Percentiles rank a stretch among this genome's conserved stretches.
These are phyloP conservation scores for Dryobotodes eremita DNA, from an alignment of 2,888 invertebrate genomes.

Conservation along the genomic window DNA sequence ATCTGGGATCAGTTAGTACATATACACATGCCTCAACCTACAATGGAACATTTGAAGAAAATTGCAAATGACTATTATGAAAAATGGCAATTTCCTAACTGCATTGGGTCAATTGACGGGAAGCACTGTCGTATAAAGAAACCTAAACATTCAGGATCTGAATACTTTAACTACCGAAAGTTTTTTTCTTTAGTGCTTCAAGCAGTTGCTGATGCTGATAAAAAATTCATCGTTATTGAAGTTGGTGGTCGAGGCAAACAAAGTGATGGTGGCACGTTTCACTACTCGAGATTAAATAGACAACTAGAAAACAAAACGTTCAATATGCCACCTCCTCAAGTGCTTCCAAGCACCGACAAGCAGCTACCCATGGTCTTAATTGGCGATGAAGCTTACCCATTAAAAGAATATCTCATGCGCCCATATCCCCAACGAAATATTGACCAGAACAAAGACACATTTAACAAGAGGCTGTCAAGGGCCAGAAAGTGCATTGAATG, in stretches of 20 bases:
- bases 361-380: conserved; percentile 56
- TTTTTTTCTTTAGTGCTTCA: conserved; percentile 52
- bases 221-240: conserved; percentile 54
- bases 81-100: conserved; percentile 52
- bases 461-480: conserved; percentile 55
- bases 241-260: conserved; percentile 59
- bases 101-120: conserved; percentile 49
- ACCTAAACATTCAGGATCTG: conserved; percentile 49
- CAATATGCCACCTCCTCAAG: conserved; percentile 42
- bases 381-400: conserved; percentile 63
- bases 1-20: conserved; percentile 40
- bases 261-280: conserved; percentile 55
- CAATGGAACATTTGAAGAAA: conserved; percentile 34
- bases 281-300: conserved; percentile 54
- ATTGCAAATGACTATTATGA: conserved; percentile 38
- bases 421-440: conserved; percentile 55
- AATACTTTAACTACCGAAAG: conserved; percentile 53
- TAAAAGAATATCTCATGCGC: conserved; percentile 57
- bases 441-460: conserved; percentile 40
- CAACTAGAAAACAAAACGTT: conserved; percentile 48
- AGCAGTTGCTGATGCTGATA: conserved; percentile 56
- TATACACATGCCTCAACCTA: conserved; percentile 33
- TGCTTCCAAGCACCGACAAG: conserved; percentile 51
- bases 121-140: conserved; percentile 49
- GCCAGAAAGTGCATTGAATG: conserved; percentile 49